Evolutionary conservation across 1,140 invertebrate genomes (phyloP).

Genomic region (Coenobita brevimanus): DNA sequence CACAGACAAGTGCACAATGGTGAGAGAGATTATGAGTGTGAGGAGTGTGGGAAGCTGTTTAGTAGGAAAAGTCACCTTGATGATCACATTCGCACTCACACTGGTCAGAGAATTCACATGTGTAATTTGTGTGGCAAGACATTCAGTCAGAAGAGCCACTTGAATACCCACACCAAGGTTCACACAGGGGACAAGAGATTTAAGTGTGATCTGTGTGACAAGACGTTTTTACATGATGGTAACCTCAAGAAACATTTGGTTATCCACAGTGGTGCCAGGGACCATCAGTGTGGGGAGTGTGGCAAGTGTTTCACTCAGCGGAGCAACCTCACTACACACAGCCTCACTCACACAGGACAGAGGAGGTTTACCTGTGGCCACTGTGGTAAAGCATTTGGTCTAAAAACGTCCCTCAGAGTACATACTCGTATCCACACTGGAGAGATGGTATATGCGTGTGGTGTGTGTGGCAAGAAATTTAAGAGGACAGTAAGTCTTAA

Average conservation of each 20-base stretch:
- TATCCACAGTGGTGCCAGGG: neutral
- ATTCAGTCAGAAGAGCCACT: too few species aligned
- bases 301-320: conserved; percentile 7
- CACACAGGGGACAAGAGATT: neutral
- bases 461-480: too few species aligned
- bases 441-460: too few species aligned
- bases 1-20: too few species aligned
- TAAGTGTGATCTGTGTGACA: neutral
- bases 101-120: too few species aligned
- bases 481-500: too few species aligned
- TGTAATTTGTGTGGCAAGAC: too few species aligned
- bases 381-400: neutral
- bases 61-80: too few species aligned
- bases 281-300: conserved; percentile 7
- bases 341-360: neutral
- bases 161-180: too few species aligned
- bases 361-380: neutral
- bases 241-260: neutral
- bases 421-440: neutral
- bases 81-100: too few species aligned
- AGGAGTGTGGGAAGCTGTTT: too few species aligned
- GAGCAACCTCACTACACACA: neutral
- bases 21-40: too few species aligned
- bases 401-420: neutral
- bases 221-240: neutral